A percentile compares a stretch with the other conserved stretches of the same genome.
These are phyloP conservation scores for Rhysida immarginata DNA, from an alignment of 1,140 invertebrate species.

Conservation along the genomic window DNA sequence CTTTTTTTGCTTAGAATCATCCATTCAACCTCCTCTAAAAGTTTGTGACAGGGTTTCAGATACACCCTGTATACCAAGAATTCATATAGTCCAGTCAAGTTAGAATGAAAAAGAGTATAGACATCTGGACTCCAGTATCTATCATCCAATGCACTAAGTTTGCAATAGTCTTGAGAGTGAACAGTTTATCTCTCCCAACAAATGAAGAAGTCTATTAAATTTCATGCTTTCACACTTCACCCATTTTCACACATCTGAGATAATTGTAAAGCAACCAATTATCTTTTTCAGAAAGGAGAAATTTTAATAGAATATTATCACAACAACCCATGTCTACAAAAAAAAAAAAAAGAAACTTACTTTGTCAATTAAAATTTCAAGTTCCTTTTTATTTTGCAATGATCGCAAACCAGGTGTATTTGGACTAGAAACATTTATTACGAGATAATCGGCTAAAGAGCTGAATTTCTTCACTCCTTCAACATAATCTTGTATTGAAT, in stretches of 20 bases:
- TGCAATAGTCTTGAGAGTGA: too few relatives aligned
- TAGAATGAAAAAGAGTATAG: too few relatives aligned
- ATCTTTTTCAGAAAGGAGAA: background rate
- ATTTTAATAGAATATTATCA: background rate
- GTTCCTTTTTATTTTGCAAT: conserved; percentile 60
- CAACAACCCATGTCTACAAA: background rate
- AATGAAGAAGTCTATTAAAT: background rate
- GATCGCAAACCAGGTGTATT: conserved; percentile 84
- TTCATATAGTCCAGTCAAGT: too few relatives aligned
- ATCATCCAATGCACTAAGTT: too few relatives aligned
- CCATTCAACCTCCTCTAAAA: too few relatives aligned
- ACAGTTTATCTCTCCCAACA: too few relatives aligned
- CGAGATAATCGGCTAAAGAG: conserved; percentile 66
- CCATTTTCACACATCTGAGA: background rate
- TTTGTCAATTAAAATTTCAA: conserved; percentile 50
- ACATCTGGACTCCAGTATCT: too few relatives aligned
- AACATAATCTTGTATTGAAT: conserved; percentile 65
- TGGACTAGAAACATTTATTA: conserved; percentile 79
- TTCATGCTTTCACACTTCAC: background rate
- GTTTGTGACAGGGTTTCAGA: too few relatives aligned
- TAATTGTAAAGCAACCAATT: background rate
- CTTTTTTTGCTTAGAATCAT: too few relatives aligned
- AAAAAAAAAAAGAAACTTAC: conserved; percentile 27
- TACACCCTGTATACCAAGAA: too few relatives aligned
- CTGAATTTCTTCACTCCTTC: conserved; percentile 58